phyloP scores from a whole-genome alignment of 2,888 invertebrate genomes.

The Mythimna vitellina region DNA sequence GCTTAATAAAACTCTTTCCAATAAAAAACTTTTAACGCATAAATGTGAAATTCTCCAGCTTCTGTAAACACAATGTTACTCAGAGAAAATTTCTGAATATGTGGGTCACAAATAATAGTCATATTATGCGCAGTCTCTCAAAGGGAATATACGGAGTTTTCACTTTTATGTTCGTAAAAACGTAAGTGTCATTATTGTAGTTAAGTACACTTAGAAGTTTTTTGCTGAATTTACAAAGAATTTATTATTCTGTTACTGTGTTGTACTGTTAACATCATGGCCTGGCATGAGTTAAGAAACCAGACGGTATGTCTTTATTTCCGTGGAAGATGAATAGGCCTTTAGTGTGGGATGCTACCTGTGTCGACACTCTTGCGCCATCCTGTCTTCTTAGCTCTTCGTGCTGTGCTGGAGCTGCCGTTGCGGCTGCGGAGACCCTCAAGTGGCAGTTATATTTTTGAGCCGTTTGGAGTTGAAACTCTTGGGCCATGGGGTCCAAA shows the following conservation, averaged over 20 bases:
- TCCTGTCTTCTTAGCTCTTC: too few relatives aligned
- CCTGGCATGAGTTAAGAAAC: too few relatives aligned
- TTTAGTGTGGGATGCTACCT: too few relatives aligned
- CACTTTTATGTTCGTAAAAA: conserved; percentile 53
- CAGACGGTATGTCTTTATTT: too few relatives aligned
- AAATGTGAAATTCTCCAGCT: conserved; percentile 24
- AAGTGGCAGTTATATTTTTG: too few relatives aligned
- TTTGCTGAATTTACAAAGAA: not conserved
- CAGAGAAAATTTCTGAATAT: conserved; percentile 34
- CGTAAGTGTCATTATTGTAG: conserved; percentile 45
- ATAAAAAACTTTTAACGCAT: conserved; percentile 4
- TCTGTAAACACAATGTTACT: conserved; percentile 43
- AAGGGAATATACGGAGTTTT: conserved; percentile 42
- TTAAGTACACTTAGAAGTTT: conserved; percentile 1
- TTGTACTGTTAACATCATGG: too few relatives aligned
- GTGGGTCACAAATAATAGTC: conserved; percentile 56
- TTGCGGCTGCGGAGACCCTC: too few relatives aligned
- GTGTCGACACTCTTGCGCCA: too few relatives aligned
- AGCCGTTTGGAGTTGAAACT: too few relatives aligned
- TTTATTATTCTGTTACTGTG: not conserved
- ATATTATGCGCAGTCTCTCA: conserved; percentile 57
- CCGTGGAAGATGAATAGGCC: too few relatives aligned
- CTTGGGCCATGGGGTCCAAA: too few relatives aligned
- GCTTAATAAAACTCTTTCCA: not conserved
- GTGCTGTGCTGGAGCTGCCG: too few relatives aligned